phyloP scores from a whole-genome alignment of 2,888 invertebrate genomes.

The Anarsia innoxiella region DNA sequence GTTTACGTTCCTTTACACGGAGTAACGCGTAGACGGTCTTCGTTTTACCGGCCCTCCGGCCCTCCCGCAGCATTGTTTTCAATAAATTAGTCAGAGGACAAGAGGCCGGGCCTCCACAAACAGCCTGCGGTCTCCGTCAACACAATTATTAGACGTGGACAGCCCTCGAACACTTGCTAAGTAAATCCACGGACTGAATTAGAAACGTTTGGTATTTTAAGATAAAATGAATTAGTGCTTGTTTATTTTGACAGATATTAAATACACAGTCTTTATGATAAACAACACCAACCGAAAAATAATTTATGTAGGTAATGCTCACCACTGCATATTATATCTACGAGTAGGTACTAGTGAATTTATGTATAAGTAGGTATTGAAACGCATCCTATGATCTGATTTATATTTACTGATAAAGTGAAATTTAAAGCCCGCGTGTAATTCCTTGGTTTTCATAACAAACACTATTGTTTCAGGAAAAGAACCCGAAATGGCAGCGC shows the following conservation, averaged over 20 bases:
- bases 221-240: too few relatives aligned
- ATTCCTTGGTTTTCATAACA: too few relatives aligned
- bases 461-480: too few relatives aligned
- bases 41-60: neutral
- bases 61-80: slow-evolving; percentile 59
- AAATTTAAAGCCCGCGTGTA: too few relatives aligned
- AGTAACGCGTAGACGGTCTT: too few relatives aligned
- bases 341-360: too few relatives aligned
- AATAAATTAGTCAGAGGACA: slow-evolving; percentile 69
- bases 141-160: slow-evolving; percentile 75
- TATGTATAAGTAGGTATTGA: too few relatives aligned
- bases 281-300: too few relatives aligned
- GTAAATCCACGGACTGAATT: slow-evolving; percentile 64
- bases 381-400: slow-evolving; percentile 13
- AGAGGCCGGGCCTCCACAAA: slow-evolving; percentile 51
- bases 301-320: too few relatives aligned
- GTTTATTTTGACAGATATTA: too few relatives aligned
- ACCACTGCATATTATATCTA: too few relatives aligned
- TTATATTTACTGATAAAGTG: slow-evolving; percentile 13
- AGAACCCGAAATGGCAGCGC: slow-evolving; percentile 44
- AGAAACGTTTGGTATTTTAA: slow-evolving; percentile 26
- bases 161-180: slow-evolving; percentile 68
- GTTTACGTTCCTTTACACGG: neutral
- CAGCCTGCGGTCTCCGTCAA: slow-evolving; percentile 64
- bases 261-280: too few relatives aligned